Evolutionary conservation across 1,140 invertebrate genomes (phyloP).

Genomic region (Macrobrachium nipponense): DNA sequence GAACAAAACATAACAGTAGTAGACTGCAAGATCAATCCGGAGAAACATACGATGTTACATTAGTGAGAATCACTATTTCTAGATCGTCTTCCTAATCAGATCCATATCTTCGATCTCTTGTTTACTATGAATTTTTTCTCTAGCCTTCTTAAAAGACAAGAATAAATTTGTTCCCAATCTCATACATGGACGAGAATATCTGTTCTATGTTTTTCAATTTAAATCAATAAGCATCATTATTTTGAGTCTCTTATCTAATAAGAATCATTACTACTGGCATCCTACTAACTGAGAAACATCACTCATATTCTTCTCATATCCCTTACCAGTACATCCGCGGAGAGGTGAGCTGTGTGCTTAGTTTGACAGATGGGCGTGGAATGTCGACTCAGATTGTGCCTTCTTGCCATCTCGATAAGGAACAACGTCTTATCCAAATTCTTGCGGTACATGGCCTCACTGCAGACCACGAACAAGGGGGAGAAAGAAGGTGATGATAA

Average conservation of each 20-base stretch:
- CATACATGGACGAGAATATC: too few relatives aligned
- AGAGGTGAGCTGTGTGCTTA: conserved; percentile 67
- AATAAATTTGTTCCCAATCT: too few relatives aligned
- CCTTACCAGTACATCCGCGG: conserved; percentile 66
- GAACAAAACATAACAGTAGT: too few relatives aligned
- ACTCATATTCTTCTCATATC: background rate
- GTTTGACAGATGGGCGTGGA: conserved; percentile 65
- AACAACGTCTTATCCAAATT: conserved; percentile 65
- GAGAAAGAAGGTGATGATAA: background rate
- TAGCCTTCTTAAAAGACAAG: too few relatives aligned
- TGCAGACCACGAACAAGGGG: background rate
- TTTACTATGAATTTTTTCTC: too few relatives aligned
- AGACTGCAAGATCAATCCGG: too few relatives aligned
- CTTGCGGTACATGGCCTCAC: conserved; percentile 64
- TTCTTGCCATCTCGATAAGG: conserved; percentile 62
- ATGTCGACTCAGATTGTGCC: conserved; percentile 59
- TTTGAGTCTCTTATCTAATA: background rate
- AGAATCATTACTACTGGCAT: background rate
- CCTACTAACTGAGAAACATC: background rate
- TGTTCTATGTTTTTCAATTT: too few relatives aligned
- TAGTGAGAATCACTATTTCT: too few relatives aligned
- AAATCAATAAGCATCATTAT: background rate
- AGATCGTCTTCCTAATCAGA: too few relatives aligned
- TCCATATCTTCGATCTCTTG: too few relatives aligned
- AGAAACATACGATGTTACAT: too few relatives aligned